Base-by-base conservation (phyloP, 2,797 vertebrate species). In the Antennarius maculatus region DNA sequence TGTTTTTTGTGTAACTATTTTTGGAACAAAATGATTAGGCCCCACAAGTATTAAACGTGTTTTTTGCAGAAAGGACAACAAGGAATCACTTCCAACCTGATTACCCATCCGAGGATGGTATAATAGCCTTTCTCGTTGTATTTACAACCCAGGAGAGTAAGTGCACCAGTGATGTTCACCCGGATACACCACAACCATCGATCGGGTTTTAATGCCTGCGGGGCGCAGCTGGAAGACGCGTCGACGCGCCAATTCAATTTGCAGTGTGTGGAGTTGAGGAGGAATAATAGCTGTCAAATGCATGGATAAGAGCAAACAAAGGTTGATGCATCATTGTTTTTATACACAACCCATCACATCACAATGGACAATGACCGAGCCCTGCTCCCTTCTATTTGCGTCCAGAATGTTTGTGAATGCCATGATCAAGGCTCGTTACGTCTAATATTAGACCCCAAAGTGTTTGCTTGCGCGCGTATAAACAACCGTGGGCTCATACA, bases 141-240 rank as follows among this genome's bases (percentile, higher is more conserved):
- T 74, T 64, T 61, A 69, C 74, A 54, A 71, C 46, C 52, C 50
- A 31, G 23, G 41, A 46, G 28, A 70, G 10, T 10, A 54, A 73
- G 65, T 59, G 59, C 72, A 73, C 56, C 66, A 45, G 54, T 43
- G 43, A 66, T 61, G 13, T 72, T 71, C 55, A 71, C 31, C 60
- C 65, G 57, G 64, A 76, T 51, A 61, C 58, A 70, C 58, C 62
- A 53, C 71, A 61, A 53, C 66, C 71, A 86, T 79, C 72, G 55
- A 60, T 75, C 43, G 57, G 66, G 54, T 55, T 71, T 66, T 74
- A 51, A 46, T 71, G 71, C 55, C 69, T 17, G 48, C n/a, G 64
- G 83, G 84, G 58, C 82, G 59, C 86, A 89, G 79, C 86, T 88
- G 87, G 68, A 80, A 76, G 74, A 82, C 34, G 69, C 37, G 51